Evolutionary conservation across 2,113 vertebrate species (phyloP), one percentile per base, ranked within the genome.

Genomic region (Salminus brasiliensis): DNA sequence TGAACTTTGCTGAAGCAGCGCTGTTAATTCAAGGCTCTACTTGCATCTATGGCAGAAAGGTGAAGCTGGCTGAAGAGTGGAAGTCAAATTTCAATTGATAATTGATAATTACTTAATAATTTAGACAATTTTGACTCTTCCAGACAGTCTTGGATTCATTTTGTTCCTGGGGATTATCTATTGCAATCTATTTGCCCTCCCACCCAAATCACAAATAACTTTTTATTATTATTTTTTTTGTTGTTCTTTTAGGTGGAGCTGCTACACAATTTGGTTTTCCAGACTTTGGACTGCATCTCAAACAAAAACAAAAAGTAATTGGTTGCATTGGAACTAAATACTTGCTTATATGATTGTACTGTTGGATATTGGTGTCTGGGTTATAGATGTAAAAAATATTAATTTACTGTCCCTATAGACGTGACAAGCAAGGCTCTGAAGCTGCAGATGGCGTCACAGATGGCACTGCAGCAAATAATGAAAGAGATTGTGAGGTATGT

Each of bases 11-110:
- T 0, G 96, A 98, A 52, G 97, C 97, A 0, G 97, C 97, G 0
- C 87, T 99, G 79, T 16, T 99, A 59, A 97, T 99, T 85, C 97
- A 99, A 83, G 97, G 97, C 0, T 97, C 97, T 0, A 92, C 96
- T 39, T 96, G 94, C 49, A 89, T 99, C 88, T 98, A 98, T 90
- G 98, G 97, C 84, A 96, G 93, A 87, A 99, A 99, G 95, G 97
- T 98, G 69, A 76, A 80, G 9, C 59, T 18, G 34, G 3, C 8
- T 55, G 23, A 30, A 15, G 34, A 15, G 5, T 32, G 4, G 3
- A 34, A 39, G 7, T 70, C n/a, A 30, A 2, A 70, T 34, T 8
- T 12, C 18, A n/a, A n/a, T n/a, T n/a, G n/a, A n/a, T n/a, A n/a
- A n/a, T n/a, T n/a, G n/a, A n/a, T n/a, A n/a, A n/a, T n/a, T n/a